These are phyloP conservation scores for Rhizoglyphus robini DNA, from an alignment of 1,140 invertebrate genomes.

Conservation along the genomic window DNA sequence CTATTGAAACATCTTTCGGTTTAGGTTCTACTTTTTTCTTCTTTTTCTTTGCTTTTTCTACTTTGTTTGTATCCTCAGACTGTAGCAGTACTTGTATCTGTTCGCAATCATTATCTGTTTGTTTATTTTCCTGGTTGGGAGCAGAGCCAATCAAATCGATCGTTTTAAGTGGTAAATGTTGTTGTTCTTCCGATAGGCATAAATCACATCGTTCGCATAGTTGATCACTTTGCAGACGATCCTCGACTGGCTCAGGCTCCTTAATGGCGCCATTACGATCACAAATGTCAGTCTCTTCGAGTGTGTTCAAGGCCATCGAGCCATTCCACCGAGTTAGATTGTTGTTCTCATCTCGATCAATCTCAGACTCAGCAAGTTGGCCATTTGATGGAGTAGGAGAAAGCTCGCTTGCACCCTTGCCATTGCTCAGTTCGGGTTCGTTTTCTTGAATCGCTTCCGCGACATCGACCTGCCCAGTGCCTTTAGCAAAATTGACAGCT, in stretches of 20 bases:
- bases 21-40: no score
- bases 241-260: no score
- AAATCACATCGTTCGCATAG: neutral
- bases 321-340: constrained; percentile 1
- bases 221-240: neutral
- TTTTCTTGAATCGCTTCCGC: neutral
- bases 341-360: neutral
- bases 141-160: neutral
- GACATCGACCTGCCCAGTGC: neutral
- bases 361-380: neutral
- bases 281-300: neutral
- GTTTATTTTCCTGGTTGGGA: neutral
- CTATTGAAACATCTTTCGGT: no score
- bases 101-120: neutral
- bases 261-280: no score
- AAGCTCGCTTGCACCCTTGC: no score
- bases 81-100: neutral
- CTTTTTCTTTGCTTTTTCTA: neutral
- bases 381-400: no score
- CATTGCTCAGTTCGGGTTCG: neutral
- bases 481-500: neutral
- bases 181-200: neutral
- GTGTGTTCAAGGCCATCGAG: neutral
- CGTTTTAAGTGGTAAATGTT: neutral
- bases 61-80: neutral